These are phyloP conservation scores for Melanostigma gelatinosum DNA, from an alignment of 2,113 vertebrate genomes.

Conservation along the genomic window DNA sequence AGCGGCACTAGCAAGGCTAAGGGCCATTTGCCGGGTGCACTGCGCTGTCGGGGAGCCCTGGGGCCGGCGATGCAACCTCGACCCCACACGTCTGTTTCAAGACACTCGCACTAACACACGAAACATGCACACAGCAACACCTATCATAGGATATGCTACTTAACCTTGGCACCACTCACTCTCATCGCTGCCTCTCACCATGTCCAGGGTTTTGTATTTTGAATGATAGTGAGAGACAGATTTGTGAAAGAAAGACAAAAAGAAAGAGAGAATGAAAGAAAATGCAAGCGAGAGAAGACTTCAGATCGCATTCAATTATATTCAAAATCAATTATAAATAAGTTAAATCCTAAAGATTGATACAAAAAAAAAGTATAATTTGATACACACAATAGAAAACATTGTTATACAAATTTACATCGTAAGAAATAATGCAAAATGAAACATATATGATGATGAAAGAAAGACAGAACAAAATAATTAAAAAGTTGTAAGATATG, in stretches of 20 bases:
- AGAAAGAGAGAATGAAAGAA: not conserved
- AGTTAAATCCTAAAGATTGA: not conserved
- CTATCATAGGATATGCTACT: conserved; percentile 79
- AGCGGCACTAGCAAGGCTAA: conserved; percentile 84
- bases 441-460: not conserved
- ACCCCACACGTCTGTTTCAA: conserved; percentile 78
- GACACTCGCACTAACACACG: conserved; percentile 62
- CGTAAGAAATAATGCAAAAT: not conserved
- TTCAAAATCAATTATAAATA: not conserved
- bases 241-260: conserved; percentile 25
- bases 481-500: not conserved
- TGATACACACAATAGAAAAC: not conserved
- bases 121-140: conserved; percentile 63
- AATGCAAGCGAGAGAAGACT: not conserved
- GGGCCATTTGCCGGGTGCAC: conserved; percentile 85
- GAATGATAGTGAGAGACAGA: conserved; percentile 39
- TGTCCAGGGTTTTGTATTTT: conserved; percentile 60
- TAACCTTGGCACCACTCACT: conserved; percentile 82
- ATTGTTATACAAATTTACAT: not conserved
- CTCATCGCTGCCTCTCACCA: conserved; percentile 44
- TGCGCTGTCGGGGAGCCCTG: conserved; percentile 73
- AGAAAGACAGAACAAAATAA: not conserved
- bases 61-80: conserved; percentile 77
- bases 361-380: not conserved
- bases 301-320: not conserved